These are phyloP conservation scores for Spodoptera picta DNA, from an alignment of 2,888 invertebrate genomes.

Conservation along the genomic window DNA sequence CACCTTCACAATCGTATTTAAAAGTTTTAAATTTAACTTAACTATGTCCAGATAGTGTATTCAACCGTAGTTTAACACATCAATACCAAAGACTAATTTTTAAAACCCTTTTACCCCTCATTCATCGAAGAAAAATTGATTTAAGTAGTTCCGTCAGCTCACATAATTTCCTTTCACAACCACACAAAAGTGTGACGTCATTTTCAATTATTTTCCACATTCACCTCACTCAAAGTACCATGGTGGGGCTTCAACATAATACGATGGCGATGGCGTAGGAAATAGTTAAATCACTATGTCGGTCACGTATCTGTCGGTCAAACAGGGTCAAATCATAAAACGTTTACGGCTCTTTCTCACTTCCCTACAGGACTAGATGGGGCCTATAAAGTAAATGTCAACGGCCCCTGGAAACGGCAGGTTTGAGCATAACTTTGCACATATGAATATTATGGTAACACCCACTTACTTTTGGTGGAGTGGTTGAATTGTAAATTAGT, in stretches of 20 bases:
- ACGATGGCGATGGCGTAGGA: constrained; percentile 11
- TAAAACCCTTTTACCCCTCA: too few species aligned
- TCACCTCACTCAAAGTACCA: constrained; percentile 4
- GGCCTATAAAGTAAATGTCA: constrained; percentile 67
- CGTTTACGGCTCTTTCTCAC: constrained; percentile 66
- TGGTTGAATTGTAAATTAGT: too few species aligned
- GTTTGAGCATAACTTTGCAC: constrained; percentile 56
- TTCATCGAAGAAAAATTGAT: too few species aligned
- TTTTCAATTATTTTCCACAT: constrained; percentile 19
- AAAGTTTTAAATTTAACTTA: too few species aligned
- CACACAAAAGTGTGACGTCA: constrained; percentile 1
- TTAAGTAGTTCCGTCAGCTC: too few species aligned
- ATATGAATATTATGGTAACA: constrained; percentile 11
- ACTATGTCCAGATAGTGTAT: too few species aligned
- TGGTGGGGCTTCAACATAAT: constrained; percentile 10
- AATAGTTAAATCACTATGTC: constrained; percentile 41
- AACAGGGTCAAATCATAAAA: constrained; percentile 65
- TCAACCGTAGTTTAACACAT: too few species aligned
- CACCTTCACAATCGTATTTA: too few species aligned
- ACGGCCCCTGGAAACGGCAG: constrained; percentile 58
- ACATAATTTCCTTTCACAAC: too few species aligned
- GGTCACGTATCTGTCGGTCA: constrained; percentile 59
- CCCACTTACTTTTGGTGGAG: too few species aligned
- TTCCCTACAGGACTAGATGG: constrained; percentile 57
- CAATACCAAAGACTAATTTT: too few species aligned